phyloP scores from a whole-genome alignment of 1,140 invertebrate genomes.

The Cataglyphis hispanica region DNA sequence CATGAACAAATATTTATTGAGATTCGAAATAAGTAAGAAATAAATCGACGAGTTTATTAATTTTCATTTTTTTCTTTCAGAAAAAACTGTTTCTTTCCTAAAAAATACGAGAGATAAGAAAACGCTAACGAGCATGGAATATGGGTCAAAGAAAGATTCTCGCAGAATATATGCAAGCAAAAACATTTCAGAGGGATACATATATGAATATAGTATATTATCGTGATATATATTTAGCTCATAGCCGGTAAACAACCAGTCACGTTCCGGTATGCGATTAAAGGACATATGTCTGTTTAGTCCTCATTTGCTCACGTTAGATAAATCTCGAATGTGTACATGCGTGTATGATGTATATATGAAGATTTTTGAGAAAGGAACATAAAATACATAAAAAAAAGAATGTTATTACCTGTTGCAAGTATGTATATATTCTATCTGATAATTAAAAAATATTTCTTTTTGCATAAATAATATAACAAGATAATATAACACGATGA shows the following conservation, averaged over 20 bases:
- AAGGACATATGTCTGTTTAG: not conserved
- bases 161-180: constrained; percentile 19
- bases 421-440: too few species aligned
- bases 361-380: not conserved
- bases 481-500: too few species aligned
- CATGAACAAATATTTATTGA: not conserved
- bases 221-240: constrained; percentile 72
- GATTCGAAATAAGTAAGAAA: not conserved
- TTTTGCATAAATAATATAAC: too few species aligned
- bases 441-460: too few species aligned
- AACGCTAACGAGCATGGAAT: not conserved
- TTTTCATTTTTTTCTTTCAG: not conserved
- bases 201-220: constrained; percentile 72
- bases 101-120: too few species aligned
- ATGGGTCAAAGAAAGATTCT: constrained; percentile 22
- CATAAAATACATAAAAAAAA: too few species aligned
- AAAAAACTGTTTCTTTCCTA: not conserved
- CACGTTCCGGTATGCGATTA: constrained; percentile 59
- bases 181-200: constrained; percentile 16
- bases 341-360: not conserved
- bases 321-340: not conserved
- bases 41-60: constrained; percentile 6
- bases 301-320: not conserved
- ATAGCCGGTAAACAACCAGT: constrained; percentile 70
- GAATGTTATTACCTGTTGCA: too few species aligned